Conservation (phyloP, 1,140 invertebrate genomes). For the Telenomus remus region DNA sequence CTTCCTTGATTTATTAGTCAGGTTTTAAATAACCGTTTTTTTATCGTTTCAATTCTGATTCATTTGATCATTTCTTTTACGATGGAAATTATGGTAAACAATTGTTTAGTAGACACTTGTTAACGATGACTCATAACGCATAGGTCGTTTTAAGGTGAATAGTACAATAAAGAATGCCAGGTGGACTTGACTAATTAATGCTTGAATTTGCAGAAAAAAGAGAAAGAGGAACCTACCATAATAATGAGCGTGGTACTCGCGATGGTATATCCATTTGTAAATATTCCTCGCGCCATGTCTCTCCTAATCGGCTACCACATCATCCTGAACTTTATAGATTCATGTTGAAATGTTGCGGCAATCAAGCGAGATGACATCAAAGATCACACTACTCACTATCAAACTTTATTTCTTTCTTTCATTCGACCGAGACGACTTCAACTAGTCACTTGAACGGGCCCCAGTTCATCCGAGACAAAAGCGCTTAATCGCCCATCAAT, state of each 20-base stretch:
- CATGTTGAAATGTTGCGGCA: constrained; percentile 22
- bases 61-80: too few species aligned
- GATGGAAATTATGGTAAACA: too few species aligned
- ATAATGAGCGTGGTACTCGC: constrained; percentile 70
- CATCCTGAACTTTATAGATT: constrained; percentile 62
- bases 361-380: constrained; percentile 15
- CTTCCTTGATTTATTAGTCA: too few species aligned
- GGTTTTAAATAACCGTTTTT: too few species aligned
- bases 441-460: neutral
- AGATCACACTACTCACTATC: constrained; percentile 40
- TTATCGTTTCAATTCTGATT: too few species aligned
- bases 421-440: neutral
- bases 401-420: neutral
- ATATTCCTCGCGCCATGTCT: constrained; percentile 72
- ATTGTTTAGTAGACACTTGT: too few species aligned
- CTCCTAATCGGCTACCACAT: constrained; percentile 63
- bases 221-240: constrained; percentile 69
- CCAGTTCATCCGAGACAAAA: neutral
- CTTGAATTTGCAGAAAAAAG: too few species aligned
- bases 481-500: too few species aligned
- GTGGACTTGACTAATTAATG: too few species aligned
- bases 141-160: too few species aligned
- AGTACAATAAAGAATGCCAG: too few species aligned
- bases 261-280: constrained; percentile 64
- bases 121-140: too few species aligned